phyloP scores from a whole-genome alignment of 2,888 invertebrate genomes.

The Phaonia tiefii region DNA sequence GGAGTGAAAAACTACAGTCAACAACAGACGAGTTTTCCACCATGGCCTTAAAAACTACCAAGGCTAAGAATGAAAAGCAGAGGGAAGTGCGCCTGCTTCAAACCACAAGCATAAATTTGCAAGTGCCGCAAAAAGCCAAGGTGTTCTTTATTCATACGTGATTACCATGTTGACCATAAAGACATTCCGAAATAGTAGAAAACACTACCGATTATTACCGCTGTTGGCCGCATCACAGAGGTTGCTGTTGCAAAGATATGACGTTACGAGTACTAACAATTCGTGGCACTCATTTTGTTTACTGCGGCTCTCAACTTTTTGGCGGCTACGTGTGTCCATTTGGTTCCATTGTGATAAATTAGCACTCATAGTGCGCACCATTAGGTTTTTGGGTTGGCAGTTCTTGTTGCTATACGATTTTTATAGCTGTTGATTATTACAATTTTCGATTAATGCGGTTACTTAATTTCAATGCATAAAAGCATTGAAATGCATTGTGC shows the following conservation, averaged over 20 bases:
- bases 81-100: background rate
- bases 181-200: background rate
- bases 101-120: constrained; percentile 45
- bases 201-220: constrained; percentile 12
- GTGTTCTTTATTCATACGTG: constrained; percentile 44
- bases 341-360: constrained; percentile 75
- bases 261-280: constrained; percentile 4
- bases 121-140: constrained; percentile 47
- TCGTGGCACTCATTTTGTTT: background rate
- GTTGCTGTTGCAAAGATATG: too few species aligned
- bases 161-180: constrained; percentile 57
- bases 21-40: constrained; percentile 50
- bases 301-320: constrained; percentile 34
- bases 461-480: constrained; percentile 57
- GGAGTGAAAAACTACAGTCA: constrained; percentile 23
- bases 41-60: constrained; percentile 57
- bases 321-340: constrained; percentile 57
- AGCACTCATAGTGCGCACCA: constrained; percentile 73
- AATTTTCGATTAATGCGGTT: constrained; percentile 62
- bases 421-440: constrained; percentile 72
- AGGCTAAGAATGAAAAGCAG: background rate
- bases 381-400: constrained; percentile 58
- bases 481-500: background rate
- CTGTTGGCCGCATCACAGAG: background rate
- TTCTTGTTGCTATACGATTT: constrained; percentile 23